These are phyloP conservation scores for Triops longicaudatus DNA, from an alignment of 1,140 invertebrate species.

Conservation along the genomic window DNA sequence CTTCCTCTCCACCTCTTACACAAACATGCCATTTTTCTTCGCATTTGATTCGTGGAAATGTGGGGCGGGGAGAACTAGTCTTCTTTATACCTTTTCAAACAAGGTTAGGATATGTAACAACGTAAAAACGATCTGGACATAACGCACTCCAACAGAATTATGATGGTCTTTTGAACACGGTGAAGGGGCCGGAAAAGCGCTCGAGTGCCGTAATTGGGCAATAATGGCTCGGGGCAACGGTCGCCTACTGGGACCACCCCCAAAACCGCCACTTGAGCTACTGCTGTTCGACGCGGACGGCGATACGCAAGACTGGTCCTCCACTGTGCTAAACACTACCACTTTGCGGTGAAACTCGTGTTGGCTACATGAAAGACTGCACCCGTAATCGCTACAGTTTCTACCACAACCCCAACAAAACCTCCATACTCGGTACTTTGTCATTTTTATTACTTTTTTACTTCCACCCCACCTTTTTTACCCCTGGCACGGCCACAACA, in stretches of 20 bases:
- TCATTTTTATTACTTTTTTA: not conserved
- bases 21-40: not conserved
- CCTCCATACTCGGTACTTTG: not conserved
- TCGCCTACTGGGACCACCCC: slow-evolving; percentile 29
- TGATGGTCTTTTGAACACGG: slow-evolving; percentile 17
- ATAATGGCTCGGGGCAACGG: not conserved
- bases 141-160: slow-evolving; percentile 49
- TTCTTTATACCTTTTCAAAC: slow-evolving; percentile 52
- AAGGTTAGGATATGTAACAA: slow-evolving; percentile 49
- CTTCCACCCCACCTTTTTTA: not conserved
- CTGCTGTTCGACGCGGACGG: slow-evolving; percentile 31
- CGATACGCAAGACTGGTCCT: slow-evolving; percentile 29
- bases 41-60: not conserved
- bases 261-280: slow-evolving; percentile 26
- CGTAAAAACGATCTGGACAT: slow-evolving; percentile 51
- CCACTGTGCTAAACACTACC: slow-evolving; percentile 31
- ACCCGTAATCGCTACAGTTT: not conserved
- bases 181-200: slow-evolving; percentile 6
- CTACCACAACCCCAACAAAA: not conserved
- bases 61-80: not conserved
- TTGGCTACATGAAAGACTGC: not conserved
- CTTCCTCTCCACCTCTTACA: not conserved
- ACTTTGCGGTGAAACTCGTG: slow-evolving; percentile 5
- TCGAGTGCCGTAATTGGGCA: slow-evolving; percentile 18
- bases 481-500: no score